Conservation (phyloP, 1,140 invertebrate species). For the Aphelenchoides besseyi region DNA sequence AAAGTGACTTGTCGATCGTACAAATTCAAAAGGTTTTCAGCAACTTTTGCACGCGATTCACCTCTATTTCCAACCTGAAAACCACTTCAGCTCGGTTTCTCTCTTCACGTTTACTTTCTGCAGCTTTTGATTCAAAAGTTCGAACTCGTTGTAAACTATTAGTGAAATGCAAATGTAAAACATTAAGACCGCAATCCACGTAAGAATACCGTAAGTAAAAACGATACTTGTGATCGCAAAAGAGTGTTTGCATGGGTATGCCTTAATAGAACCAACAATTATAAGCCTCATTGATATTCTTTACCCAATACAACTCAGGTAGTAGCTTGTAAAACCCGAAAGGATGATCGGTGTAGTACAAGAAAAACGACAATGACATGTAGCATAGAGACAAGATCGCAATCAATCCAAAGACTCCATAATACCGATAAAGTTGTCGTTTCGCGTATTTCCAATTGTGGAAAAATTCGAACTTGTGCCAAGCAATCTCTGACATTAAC, state of each 20-base stretch:
- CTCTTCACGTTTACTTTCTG: too few relatives aligned
- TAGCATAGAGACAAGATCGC: neutral
- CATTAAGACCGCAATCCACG: neutral
- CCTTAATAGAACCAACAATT: neutral
- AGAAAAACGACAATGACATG: neutral
- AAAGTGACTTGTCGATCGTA: neutral
- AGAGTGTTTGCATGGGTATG: neutral
- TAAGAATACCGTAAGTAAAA: neutral
- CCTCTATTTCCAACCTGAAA: conserved; percentile 2
- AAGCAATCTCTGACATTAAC: neutral
- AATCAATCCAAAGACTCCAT: neutral
- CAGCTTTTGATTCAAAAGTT: neutral
- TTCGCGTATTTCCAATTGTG: neutral
- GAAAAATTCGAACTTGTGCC: neutral
- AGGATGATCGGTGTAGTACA: neutral
- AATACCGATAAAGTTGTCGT: neutral
- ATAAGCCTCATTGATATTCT: neutral
- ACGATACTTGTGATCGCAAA: neutral
- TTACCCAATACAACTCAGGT: neutral
- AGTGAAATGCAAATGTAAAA: neutral
- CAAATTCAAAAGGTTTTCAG: neutral
- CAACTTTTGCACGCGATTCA: neutral
- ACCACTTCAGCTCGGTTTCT: too few relatives aligned
- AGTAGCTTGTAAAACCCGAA: neutral
- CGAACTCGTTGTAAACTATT: neutral